Evolutionary conservation across 2,888 invertebrate species (phyloP).

Genomic region (Choreutis nemorana): DNA sequence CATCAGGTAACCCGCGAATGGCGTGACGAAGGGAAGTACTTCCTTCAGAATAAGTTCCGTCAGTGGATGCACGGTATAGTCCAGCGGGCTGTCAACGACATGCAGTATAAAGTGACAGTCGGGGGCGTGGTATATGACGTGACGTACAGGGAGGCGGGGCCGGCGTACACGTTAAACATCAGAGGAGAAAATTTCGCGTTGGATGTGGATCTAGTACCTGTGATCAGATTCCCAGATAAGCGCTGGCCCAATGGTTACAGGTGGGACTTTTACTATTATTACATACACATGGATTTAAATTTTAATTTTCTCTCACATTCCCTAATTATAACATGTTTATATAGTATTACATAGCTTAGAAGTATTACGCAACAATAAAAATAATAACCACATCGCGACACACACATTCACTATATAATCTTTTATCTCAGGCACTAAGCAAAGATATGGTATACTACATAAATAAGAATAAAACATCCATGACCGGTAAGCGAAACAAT

Average conservation of each 20-base stretch:
- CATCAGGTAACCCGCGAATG: conserved; percentile 41
- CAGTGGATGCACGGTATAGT: conserved; percentile 63
- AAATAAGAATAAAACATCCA: no score
- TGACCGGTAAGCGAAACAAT: no score
- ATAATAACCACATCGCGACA: no score
- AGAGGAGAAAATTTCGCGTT: conserved; percentile 29
- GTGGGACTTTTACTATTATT: conserved; percentile 17
- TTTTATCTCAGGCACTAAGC: no score
- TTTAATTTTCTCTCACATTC: no score
- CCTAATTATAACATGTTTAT: no score
- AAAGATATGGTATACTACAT: no score
- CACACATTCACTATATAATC: no score
- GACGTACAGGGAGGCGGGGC: conserved; percentile 47
- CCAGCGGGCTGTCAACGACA: conserved; percentile 40
- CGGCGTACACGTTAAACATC: conserved; percentile 60
- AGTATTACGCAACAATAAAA: no score
- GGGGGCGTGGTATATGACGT: conserved; percentile 31
- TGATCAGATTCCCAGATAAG: conserved; percentile 46
- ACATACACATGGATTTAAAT: no score
- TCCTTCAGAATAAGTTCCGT: conserved; percentile 53
- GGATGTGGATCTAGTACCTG: conserved; percentile 63
- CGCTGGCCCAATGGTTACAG: conserved; percentile 46
- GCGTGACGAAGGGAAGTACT: conserved; percentile 48
- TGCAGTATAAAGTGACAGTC: conserved; percentile 28
- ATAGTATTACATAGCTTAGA: no score